phyloP scores from a whole-genome alignment of 2,113 vertebrate species.

The Felis chaus region DNA sequence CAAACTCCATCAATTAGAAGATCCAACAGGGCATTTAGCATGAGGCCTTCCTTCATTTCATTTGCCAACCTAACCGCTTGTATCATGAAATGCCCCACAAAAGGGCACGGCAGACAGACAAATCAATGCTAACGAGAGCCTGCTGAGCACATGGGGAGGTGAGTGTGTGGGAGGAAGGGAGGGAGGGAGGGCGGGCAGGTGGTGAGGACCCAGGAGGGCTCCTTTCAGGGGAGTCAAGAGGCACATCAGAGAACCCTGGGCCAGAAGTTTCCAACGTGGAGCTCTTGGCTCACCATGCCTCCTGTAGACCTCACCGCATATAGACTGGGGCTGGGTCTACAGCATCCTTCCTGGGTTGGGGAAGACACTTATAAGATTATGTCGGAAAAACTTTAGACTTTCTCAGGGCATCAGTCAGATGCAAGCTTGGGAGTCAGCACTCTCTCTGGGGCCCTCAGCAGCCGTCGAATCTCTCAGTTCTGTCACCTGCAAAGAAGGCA shows the following conservation, averaged over 20 bases:
- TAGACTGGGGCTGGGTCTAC: background rate
- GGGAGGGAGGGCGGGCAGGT: background rate
- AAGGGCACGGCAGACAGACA: slow-evolving; percentile 33
- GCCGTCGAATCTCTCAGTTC: background rate
- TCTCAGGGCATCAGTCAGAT: background rate
- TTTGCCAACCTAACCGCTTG: slow-evolving; percentile 52
- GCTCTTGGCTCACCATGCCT: background rate
- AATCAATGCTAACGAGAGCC: slow-evolving; percentile 40
- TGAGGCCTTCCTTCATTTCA: slow-evolving; percentile 28
- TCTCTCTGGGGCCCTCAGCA: background rate
- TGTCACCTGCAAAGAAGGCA: background rate
- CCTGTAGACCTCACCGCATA: background rate
- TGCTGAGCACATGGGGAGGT: background rate
- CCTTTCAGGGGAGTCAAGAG: background rate
- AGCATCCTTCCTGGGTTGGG: background rate
- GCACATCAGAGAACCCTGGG: background rate
- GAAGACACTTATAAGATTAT: too few relatives aligned
- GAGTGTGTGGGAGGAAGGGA: background rate
- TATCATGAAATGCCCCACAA: slow-evolving; percentile 12
- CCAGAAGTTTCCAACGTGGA: background rate
- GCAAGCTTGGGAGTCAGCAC: background rate
- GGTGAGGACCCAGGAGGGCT: background rate
- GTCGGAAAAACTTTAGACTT: background rate
- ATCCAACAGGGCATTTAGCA: background rate
- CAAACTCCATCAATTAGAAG: slow-evolving; percentile 6